phyloP scores from a whole-genome alignment of 2,113 vertebrate species.

The Solea senegalensis region DNA sequence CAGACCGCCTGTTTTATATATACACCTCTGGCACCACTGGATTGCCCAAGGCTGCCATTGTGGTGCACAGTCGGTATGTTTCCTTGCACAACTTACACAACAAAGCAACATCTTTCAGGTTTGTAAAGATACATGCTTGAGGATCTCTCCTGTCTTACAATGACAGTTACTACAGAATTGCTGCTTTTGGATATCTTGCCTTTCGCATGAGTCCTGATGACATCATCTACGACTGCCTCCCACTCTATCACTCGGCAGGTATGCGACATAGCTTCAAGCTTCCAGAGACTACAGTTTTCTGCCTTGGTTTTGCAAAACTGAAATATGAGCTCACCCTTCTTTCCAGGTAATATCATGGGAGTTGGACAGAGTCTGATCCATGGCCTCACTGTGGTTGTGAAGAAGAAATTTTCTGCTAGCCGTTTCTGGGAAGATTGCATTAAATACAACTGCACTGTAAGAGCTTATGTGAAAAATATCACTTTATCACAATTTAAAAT shows the following conservation, averaged over 20 bases:
- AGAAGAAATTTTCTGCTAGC: constrained; percentile 93
- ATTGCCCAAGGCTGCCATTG: constrained; percentile 91
- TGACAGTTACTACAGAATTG: constrained; percentile 90
- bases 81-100: not conserved
- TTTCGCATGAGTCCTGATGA: constrained; percentile 85
- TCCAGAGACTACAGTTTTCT: not conserved
- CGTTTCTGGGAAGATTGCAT: constrained; percentile 95
- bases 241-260: constrained; percentile 94
- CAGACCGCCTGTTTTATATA: constrained; percentile 92
- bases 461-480: constrained; percentile 36
- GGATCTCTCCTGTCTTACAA: constrained; percentile 10
- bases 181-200: constrained; percentile 88
- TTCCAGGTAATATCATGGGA: constrained; percentile 92
- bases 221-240: constrained; percentile 90
- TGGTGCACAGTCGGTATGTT: constrained; percentile 90
- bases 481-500: constrained; percentile 16
- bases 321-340: constrained; percentile 13
- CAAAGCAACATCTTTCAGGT: not conserved
- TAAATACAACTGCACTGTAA: constrained; percentile 92
- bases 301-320: not conserved
- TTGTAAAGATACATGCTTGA: constrained; percentile 5
- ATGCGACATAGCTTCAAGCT: constrained; percentile 1
- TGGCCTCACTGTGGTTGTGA: constrained; percentile 91
- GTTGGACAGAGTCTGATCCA: constrained; percentile 91
- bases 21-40: constrained; percentile 93